These are phyloP conservation scores for Carollia perspicillata DNA, from an alignment of 2,113 vertebrate species.

Conservation along the genomic window DNA sequence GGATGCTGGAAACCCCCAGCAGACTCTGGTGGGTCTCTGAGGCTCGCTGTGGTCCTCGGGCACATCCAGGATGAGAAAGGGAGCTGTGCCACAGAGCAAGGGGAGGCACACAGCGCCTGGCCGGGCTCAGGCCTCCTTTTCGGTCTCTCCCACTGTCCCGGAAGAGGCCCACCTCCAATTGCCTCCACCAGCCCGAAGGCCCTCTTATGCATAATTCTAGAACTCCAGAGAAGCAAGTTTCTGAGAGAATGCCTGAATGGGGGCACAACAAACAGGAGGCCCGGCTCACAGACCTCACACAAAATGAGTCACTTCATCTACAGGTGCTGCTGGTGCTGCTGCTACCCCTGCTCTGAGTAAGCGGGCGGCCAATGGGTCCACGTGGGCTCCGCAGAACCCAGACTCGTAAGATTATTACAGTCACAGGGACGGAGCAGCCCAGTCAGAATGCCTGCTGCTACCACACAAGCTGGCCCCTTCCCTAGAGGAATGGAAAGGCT, in stretches of 20 bases:
- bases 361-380: constrained; percentile 27
- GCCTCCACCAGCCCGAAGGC: not conserved
- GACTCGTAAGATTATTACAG: not conserved
- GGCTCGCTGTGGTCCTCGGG: not conserved
- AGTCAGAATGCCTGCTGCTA: not conserved
- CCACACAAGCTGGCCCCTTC: not conserved
- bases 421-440: not conserved
- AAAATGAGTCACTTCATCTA: constrained; percentile 64
- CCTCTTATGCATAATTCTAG: constrained; percentile 42
- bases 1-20: not conserved
- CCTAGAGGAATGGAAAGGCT: not conserved
- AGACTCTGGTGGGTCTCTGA: not conserved
- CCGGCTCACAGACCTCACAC: constrained; percentile 34
- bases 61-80: not conserved
- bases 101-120: too few relatives aligned
- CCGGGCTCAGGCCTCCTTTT: not conserved
- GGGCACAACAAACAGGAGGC: constrained; percentile 34
- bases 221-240: constrained; percentile 49
- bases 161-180: not conserved
- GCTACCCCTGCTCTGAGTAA: constrained; percentile 41
- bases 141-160: not conserved
- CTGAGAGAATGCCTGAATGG: constrained; percentile 70
- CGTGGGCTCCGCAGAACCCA: not conserved
- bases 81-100: not conserved
- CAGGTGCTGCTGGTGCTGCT: not conserved